Evolutionary conservation across 1,140 invertebrate species (phyloP).

Genomic region (Zaprionus nigranus): DNA sequence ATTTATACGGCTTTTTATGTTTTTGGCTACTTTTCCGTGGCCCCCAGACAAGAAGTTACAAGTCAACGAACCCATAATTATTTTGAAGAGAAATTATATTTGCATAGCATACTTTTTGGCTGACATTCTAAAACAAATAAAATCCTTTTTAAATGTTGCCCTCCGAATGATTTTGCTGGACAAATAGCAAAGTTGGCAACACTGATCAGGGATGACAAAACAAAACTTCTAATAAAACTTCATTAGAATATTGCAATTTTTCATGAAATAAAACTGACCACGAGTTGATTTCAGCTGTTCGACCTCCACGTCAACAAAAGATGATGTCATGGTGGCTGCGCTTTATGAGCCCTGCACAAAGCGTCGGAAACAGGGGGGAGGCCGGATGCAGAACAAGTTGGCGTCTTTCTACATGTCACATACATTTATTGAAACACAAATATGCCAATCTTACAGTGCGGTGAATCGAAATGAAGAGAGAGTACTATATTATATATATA

Average conservation of each 20-base stretch:
- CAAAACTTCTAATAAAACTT: no score
- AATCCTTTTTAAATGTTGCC: not conserved
- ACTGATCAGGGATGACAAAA: no score
- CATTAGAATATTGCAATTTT: no score
- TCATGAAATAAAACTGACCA: no score
- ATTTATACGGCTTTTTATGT: constrained; percentile 7
- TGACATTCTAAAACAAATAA: not conserved
- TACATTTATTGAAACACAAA: constrained; percentile 47
- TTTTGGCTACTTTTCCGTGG: not conserved
- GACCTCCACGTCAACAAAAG: not conserved
- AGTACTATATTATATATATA: constrained; percentile 30
- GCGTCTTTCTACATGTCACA: constrained; percentile 14
- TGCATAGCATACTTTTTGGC: constrained; percentile 40
- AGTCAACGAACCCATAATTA: not conserved
- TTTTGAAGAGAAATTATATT: no score
- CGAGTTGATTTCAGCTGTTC: not conserved
- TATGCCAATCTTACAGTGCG: constrained; percentile 39
- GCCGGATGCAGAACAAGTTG: not conserved
- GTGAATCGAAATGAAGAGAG: constrained; percentile 26
- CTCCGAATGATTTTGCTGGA: no score
- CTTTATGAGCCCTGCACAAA: not conserved
- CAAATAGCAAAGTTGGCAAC: no score
- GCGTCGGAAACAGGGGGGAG: not conserved
- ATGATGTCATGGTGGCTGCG: constrained; percentile 11
- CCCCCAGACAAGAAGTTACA: not conserved